Conservation (phyloP, 1,140 invertebrate species). For the Papilio machaon region DNA sequence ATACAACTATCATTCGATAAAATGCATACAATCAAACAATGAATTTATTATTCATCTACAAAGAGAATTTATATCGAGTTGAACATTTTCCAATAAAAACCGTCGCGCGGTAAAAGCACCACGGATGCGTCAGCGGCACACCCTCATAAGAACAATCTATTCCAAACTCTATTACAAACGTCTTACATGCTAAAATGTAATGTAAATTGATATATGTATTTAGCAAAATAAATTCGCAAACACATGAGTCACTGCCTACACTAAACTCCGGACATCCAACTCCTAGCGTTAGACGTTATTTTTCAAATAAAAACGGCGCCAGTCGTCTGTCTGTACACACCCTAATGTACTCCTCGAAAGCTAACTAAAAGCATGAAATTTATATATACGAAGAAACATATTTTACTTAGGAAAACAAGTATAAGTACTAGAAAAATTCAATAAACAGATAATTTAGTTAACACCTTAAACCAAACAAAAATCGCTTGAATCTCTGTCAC, state of each 20-base stretch:
- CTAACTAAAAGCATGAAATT: background rate
- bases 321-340: constrained; percentile 21
- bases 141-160: background rate
- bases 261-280: constrained; percentile 23
- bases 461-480: background rate
- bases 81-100: constrained; percentile 33
- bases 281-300: constrained; percentile 24
- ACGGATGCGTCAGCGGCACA: constrained; percentile 14
- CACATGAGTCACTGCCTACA: constrained; percentile 21
- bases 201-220: background rate
- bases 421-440: too few species aligned
- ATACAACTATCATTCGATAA: background rate
- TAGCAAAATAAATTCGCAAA: constrained; percentile 30
- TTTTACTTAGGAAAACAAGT: too few species aligned
- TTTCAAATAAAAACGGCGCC: constrained; percentile 32
- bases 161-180: background rate
- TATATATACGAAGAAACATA: background rate
- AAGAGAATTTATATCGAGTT: constrained; percentile 17
- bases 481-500: background rate
- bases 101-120: constrained; percentile 29
- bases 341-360: background rate
- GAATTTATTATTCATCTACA: constrained; percentile 16
- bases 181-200: background rate
- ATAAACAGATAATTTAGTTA: background rate
- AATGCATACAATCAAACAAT: constrained; percentile 21